Evolutionary conservation across 2,888 invertebrate genomes (phyloP).

Genomic region (Eristalinus sepulchralis): DNA sequence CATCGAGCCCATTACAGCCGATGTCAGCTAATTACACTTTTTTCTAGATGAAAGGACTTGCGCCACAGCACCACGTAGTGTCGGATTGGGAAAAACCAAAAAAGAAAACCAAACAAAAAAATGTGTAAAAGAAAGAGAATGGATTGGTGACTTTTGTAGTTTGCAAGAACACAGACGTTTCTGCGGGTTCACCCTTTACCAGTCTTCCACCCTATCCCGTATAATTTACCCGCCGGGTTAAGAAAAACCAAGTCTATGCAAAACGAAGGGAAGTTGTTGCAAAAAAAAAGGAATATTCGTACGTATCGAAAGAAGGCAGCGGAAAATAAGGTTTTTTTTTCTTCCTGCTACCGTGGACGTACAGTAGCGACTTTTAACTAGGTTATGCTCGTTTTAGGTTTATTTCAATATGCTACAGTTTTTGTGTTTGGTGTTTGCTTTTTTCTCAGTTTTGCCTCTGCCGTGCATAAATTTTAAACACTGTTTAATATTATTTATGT

Average conservation of each 20-base stretch:
- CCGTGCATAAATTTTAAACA: conserved; percentile 72
- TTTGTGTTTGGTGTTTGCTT: conserved; percentile 34
- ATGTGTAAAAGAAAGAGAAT: conserved; percentile 9
- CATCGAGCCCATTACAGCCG: conserved; percentile 50
- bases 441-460: conserved; percentile 60
- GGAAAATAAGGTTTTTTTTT: not conserved
- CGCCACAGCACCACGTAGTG: conserved; percentile 32
- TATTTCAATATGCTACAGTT: conserved; percentile 37
- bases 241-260: conserved; percentile 50
- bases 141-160: conserved; percentile 67
- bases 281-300: conserved; percentile 6
- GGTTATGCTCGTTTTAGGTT: conserved; percentile 64
- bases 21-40: conserved; percentile 70
- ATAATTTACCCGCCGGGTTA: conserved; percentile 41
- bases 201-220: conserved; percentile 16
- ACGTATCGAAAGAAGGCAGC: not conserved
- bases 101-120: conserved; percentile 5
- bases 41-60: conserved; percentile 64
- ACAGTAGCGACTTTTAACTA: conserved; percentile 40
- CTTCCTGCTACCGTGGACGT: not conserved
- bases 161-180: conserved; percentile 55
- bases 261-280: conserved; percentile 43
- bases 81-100: not conserved
- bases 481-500: conserved; percentile 69
- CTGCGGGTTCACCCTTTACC: conserved; percentile 42